A percentile compares a stretch with the other conserved stretches of the same genome.
phyloP scores from a whole-genome alignment of 2,113 vertebrate genomes.

The Alces alces region DNA sequence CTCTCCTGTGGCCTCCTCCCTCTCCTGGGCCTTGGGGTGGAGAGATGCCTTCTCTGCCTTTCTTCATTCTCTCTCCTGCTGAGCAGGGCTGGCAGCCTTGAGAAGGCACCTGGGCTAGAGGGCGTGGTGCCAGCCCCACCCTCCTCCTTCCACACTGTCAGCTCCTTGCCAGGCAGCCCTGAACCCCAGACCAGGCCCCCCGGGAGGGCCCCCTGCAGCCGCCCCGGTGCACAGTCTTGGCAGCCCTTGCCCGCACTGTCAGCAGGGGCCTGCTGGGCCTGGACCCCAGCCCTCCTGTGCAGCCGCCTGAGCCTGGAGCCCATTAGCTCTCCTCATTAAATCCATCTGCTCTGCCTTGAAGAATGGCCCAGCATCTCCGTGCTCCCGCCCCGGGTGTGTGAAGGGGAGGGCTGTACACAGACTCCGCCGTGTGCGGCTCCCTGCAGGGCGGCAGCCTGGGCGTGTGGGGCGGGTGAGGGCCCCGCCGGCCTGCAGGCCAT shows the following conservation, averaged over 20 bases:
- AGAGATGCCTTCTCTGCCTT: not conserved
- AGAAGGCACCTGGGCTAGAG: not conserved
- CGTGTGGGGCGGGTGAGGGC: not conserved
- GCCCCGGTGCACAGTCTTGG: accelerated
- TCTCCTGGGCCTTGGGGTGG: not conserved
- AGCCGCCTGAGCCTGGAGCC: not conserved
- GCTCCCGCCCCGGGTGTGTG: not conserved
- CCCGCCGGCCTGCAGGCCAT: accelerated
- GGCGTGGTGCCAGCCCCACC: not conserved
- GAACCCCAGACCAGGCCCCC: not conserved
- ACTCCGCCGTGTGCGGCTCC: not conserved
- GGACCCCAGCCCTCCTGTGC: not conserved
- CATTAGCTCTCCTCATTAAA: conserved; percentile 34
- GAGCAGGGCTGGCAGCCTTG: not conserved
- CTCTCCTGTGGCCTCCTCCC: not conserved
- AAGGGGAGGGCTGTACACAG: not conserved
- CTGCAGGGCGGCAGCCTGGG: not conserved
- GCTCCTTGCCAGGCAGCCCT: not conserved
- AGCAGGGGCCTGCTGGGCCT: not conserved
- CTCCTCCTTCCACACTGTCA: not conserved
- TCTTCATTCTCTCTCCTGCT: not conserved
- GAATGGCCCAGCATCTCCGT: not conserved
- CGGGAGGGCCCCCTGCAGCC: not conserved
- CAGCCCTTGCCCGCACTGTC: not conserved
- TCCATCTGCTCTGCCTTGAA: conserved; percentile 19